Evolutionary conservation across 2,888 invertebrate species (phyloP).

Genomic region (Diaprepes abbreviatus): DNA sequence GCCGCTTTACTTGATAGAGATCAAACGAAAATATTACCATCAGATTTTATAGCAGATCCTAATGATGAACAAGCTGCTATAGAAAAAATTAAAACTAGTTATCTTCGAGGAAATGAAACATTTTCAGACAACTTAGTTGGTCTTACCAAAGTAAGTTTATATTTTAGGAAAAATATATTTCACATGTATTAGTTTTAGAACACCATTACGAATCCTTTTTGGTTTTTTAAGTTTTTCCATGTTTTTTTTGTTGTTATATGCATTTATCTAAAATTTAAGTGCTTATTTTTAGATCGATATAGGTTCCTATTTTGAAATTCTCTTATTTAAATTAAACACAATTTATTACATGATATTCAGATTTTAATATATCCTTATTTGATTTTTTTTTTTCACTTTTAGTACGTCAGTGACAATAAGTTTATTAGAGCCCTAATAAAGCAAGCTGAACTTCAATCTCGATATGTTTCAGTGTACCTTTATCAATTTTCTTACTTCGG

Average conservation of each 20-base stretch:
- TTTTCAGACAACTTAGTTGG: slow-evolving; percentile 8
- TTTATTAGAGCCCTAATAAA: neutral
- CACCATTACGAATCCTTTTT: too few species aligned
- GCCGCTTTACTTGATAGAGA: neutral
- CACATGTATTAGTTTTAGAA: too few species aligned
- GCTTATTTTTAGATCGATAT: too few species aligned
- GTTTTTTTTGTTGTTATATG: too few species aligned
- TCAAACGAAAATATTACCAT: neutral
- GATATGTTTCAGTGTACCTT: neutral
- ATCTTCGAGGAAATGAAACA: slow-evolving; percentile 17
- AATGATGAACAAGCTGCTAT: neutral
- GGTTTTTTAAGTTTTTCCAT: too few species aligned
- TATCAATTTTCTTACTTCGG: slow-evolving; percentile 16
- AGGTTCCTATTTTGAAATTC: too few species aligned
- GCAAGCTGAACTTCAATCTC: neutral
- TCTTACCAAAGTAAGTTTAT: neutral
- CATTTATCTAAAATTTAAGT: too few species aligned
- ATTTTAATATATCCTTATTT: too few species aligned
- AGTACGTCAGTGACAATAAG: neutral
- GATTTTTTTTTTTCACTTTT: too few species aligned
- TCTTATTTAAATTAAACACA: too few species aligned
- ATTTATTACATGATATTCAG: too few species aligned
- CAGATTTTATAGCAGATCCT: neutral
- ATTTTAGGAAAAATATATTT: too few species aligned
- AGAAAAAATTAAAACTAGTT: slow-evolving; percentile 12